Percentiles rank a stretch among this genome's conserved stretches.
phyloP scores from a whole-genome alignment of 53 echinoderm and acorn worm genomes.

The Henricia sp. region DNA sequence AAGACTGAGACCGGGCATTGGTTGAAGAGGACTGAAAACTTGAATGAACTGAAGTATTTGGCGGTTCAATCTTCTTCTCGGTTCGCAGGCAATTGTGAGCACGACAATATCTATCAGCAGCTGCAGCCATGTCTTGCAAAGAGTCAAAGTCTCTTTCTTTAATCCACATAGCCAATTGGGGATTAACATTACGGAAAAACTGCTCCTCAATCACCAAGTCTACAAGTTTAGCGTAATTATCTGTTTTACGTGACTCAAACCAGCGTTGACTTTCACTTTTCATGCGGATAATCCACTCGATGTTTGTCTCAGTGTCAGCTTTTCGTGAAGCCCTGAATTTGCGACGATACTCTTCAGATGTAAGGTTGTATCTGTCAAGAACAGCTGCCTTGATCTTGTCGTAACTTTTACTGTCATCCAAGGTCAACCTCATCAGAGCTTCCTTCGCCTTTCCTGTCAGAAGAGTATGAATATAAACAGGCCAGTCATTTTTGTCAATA shows the following conservation, averaged over 20 bases:
- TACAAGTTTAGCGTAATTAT: not conserved
- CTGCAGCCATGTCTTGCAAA: not conserved
- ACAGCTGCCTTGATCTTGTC: too few relatives aligned
- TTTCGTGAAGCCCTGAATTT: not conserved
- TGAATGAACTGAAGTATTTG: not conserved
- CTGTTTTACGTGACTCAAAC: not conserved
- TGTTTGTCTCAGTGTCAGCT: not conserved
- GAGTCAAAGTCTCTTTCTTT: not conserved
- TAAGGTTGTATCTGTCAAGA: too few relatives aligned
- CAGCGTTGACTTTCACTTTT: not conserved
- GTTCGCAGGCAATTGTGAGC: not conserved
- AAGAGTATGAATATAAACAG: too few relatives aligned
- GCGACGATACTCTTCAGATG: not conserved
- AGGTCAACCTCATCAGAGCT: not conserved
- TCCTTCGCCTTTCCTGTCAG: too few relatives aligned
- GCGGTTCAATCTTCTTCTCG: not conserved
- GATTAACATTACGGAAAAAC: not conserved
- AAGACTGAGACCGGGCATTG: too few relatives aligned
- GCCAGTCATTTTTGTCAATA: too few relatives aligned
- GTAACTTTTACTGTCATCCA: too few relatives aligned
- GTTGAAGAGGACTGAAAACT: not conserved
- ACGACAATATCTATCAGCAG: not conserved
- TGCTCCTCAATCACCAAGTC: not conserved
- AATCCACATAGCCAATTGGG: not conserved
- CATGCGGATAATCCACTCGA: not conserved